These are phyloP conservation scores for Tupaia chinensis DNA, from an alignment of 2,113 vertebrate species.

Conservation along the genomic window DNA sequence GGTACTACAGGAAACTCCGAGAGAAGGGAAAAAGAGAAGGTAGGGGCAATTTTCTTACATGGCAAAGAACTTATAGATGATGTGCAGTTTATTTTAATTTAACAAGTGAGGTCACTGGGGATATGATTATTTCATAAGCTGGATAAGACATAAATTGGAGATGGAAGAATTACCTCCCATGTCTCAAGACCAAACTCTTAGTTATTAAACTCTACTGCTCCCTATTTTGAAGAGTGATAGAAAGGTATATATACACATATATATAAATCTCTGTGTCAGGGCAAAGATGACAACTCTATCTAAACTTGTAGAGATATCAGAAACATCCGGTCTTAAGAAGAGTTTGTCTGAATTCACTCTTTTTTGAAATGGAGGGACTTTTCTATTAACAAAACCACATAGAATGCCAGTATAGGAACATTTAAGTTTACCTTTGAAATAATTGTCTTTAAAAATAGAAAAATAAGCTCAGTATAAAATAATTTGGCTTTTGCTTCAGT, in stretches of 20 bases:
- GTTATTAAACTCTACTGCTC: background rate
- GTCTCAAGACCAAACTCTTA: background rate
- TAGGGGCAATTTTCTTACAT: background rate
- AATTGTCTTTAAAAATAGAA: background rate
- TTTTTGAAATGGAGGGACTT: background rate
- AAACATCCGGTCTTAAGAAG: background rate
- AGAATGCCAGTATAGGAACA: background rate
- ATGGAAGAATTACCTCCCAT: background rate
- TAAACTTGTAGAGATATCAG: background rate
- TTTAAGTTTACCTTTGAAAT: background rate
- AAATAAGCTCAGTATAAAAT: background rate
- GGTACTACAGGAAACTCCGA: background rate
- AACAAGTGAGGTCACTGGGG: background rate
- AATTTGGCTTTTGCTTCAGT: constrained; percentile 39
- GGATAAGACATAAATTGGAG: background rate
- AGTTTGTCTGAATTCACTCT: background rate
- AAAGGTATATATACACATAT: background rate
- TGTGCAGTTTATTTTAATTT: background rate
- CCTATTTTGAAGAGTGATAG: background rate
- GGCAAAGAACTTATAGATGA: background rate
- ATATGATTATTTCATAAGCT: background rate
- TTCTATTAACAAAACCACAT: background rate
- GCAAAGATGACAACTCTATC: background rate
- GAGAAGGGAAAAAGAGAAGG: background rate
- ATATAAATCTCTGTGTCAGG: background rate